A percentile compares a stretch with the other conserved stretches of the same genome.
Evolutionary conservation across 2,113 vertebrate species (phyloP).

Genomic region (Formicarius rufipectus): DNA sequence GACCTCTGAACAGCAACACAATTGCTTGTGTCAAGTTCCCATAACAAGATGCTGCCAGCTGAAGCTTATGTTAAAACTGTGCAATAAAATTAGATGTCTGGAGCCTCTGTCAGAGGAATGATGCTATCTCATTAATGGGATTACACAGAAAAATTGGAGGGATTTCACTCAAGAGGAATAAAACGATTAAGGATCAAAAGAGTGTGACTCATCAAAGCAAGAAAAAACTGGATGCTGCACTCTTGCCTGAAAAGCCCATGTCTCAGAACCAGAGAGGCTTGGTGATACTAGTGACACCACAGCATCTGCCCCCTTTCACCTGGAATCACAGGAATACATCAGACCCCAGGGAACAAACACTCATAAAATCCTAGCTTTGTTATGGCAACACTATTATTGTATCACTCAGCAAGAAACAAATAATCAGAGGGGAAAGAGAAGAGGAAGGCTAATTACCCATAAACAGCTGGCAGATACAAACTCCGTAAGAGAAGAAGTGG

Average conservation of each 20-base stretch:
- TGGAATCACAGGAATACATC: background rate
- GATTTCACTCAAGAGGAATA: constrained; percentile 55
- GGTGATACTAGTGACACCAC: background rate
- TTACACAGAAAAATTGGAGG: constrained; percentile 33
- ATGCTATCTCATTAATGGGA: constrained; percentile 57
- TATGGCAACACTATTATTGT: background rate
- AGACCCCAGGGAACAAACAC: background rate
- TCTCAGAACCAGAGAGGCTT: background rate
- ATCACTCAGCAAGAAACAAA: background rate
- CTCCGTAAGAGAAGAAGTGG: background rate
- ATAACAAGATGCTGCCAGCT: constrained; percentile 7
- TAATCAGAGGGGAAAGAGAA: background rate
- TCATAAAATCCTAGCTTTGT: background rate
- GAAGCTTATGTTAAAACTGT: constrained; percentile 24
- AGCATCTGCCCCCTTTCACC: background rate
- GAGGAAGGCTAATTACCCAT: background rate
- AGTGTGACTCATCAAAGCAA: constrained; percentile 8
- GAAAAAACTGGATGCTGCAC: background rate
- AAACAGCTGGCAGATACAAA: background rate
- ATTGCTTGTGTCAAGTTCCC: constrained; percentile 6
- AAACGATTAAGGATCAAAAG: constrained; percentile 35
- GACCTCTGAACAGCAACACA: constrained; percentile 2
- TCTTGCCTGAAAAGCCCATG: background rate
- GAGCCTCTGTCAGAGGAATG: constrained; percentile 21
- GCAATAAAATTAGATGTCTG: constrained; percentile 46